Percentiles rank a stretch among this genome's conserved stretches.
phyloP scores from a whole-genome alignment of 1,140 invertebrate species.

The Dendroctonus valens region DNA sequence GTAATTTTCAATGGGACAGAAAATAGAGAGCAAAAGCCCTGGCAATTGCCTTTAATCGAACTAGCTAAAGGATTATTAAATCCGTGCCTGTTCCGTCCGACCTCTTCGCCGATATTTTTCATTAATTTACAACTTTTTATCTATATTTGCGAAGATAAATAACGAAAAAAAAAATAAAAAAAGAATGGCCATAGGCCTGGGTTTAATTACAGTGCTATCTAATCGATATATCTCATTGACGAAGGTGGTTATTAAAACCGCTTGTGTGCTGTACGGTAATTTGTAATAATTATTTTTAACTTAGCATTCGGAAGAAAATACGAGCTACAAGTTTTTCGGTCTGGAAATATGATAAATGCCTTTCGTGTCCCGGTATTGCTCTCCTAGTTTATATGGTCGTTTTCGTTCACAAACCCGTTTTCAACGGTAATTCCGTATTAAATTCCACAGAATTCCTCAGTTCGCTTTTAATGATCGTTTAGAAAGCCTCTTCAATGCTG shows the following conservation, averaged over 20 bases:
- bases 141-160: slow-evolving; percentile 44
- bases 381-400: slow-evolving; percentile 2
- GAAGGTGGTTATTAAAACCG: slow-evolving; percentile 46
- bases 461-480: too few relatives aligned
- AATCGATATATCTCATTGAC: slow-evolving; percentile 45
- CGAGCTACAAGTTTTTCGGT: slow-evolving; percentile 23
- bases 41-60: too few relatives aligned
- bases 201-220: slow-evolving; percentile 47
- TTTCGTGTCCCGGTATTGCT: slow-evolving; percentile 23
- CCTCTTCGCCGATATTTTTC: not conserved
- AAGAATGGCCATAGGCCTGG: slow-evolving; percentile 35
- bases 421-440: too few relatives aligned
- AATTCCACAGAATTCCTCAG: too few relatives aligned
- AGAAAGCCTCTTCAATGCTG: too few relatives aligned
- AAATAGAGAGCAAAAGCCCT: too few relatives aligned
- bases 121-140: slow-evolving; percentile 27
- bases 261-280: slow-evolving; percentile 43
- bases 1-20: too few relatives aligned
- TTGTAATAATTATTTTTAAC: slow-evolving; percentile 48
- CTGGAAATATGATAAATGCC: slow-evolving; percentile 31
- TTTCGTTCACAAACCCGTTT: too few relatives aligned
- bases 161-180: slow-evolving; percentile 24
- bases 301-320: slow-evolving; percentile 36
- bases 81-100: not conserved
- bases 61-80: not conserved